Conservation (phyloP, 1,140 invertebrate genomes). For the Leptopilina clavipes region DNA sequence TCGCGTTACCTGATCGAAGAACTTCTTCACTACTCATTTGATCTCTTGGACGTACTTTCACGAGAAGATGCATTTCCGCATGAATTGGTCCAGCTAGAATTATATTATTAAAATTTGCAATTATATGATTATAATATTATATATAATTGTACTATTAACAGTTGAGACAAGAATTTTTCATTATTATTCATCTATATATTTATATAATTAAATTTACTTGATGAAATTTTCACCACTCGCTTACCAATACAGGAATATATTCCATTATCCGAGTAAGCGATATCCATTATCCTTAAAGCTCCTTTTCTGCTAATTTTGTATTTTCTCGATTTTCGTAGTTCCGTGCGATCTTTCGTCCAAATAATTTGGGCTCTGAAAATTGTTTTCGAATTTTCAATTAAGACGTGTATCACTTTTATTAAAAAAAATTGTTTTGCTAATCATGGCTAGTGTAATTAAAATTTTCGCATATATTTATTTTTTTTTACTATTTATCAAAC, state of each 20-base stretch:
- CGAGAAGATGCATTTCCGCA: conserved; percentile 82
- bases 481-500: too few species aligned
- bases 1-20: conserved; percentile 70
- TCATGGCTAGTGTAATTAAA: too few species aligned
- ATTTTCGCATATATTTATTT: too few species aligned
- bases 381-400: not conserved
- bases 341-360: conserved; percentile 88
- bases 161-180: too few species aligned
- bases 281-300: conserved; percentile 86
- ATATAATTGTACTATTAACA: too few species aligned
- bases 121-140: too few species aligned
- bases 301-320: conserved; percentile 91
- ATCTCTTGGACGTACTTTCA: conserved; percentile 84
- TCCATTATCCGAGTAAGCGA: conserved; percentile 85
- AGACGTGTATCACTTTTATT: too few species aligned
- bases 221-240: too few species aligned
- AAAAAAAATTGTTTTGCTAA: too few species aligned
- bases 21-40: conserved; percentile 87
- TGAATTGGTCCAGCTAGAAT: conserved; percentile 83
- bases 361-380: conserved; percentile 78
- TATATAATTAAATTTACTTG: too few species aligned
- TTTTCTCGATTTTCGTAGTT: conserved; percentile 83
- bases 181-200: too few species aligned
- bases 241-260: conserved; percentile 87
- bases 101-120: too few species aligned